Conservation (phyloP, 2,113 vertebrate genomes). For the Hyaena hyaena region DNA sequence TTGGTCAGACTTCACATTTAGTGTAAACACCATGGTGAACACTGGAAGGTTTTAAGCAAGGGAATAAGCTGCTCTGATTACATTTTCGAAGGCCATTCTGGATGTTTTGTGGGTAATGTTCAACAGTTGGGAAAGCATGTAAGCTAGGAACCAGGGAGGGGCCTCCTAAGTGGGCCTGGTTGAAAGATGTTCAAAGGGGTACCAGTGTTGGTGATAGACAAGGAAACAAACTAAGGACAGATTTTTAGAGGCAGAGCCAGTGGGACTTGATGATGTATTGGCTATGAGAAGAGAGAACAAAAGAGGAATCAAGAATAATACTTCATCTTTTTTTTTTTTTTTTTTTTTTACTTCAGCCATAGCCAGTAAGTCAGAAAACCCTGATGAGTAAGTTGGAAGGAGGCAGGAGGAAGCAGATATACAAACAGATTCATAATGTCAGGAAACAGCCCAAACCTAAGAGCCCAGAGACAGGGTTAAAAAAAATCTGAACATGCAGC, state of each 20-base stretch:
- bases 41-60: background rate
- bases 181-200: background rate
- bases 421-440: slow-evolving; percentile 58
- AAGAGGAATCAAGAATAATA: background rate
- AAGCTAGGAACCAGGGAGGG: background rate
- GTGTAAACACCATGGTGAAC: background rate
- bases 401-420: slow-evolving; percentile 35
- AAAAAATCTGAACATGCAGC: background rate
- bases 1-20: background rate
- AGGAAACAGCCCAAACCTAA: slow-evolving; percentile 44
- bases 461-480: background rate
- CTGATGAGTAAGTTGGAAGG: slow-evolving; percentile 22
- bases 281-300: background rate
- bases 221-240: background rate
- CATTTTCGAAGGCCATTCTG: background rate
- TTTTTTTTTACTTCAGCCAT: background rate
- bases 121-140: background rate
- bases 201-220: too few relatives aligned
- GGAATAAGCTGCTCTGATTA: background rate
- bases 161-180: background rate
- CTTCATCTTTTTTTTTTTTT: background rate
- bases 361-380: background rate
- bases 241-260: background rate
- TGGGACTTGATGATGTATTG: background rate
- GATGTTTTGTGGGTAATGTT: background rate